A percentile compares a stretch with the other conserved stretches of the same genome.
phyloP scores from a whole-genome alignment of 2,888 invertebrate species.

The Mayetiola destructor region DNA sequence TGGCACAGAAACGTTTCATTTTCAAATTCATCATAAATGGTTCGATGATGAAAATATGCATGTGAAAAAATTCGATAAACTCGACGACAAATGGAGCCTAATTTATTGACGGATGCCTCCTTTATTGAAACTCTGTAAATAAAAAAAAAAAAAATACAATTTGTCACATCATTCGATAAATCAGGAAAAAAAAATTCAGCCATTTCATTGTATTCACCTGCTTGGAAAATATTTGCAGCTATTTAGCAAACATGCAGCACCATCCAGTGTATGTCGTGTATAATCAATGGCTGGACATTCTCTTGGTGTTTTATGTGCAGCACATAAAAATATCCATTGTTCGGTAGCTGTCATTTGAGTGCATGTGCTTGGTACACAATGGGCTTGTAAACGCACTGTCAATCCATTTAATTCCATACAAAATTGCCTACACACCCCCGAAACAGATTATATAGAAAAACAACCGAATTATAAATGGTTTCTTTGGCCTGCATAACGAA shows the following conservation, averaged over 20 bases:
- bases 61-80: slow-evolving; percentile 99
- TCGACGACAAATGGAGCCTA: slow-evolving; percentile 64
- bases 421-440: slow-evolving; percentile 60
- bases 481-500: not conserved
- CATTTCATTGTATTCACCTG: slow-evolving; percentile 45
- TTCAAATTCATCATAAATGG: slow-evolving; percentile 96
- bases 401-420: slow-evolving; percentile 99
- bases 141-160: not conserved
- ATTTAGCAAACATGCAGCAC: slow-evolving; percentile 94
- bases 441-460: not conserved
- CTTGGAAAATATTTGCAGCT: slow-evolving; percentile 99
- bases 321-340: slow-evolving; percentile 99
- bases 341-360: slow-evolving; percentile 99
- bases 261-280: slow-evolving; percentile 95
- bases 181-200: not conserved
- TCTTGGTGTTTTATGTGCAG: slow-evolving; percentile 98
- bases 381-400: slow-evolving; percentile 87
- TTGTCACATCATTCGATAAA: not conserved
- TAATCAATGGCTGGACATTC: slow-evolving; percentile 99
- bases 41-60: slow-evolving; percentile 94
- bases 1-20: slow-evolving; percentile 89
- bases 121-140: not conserved
- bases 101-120: slow-evolving; percentile 46
- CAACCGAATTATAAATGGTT: not conserved
- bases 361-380: slow-evolving; percentile 93